These are phyloP conservation scores for Ciconia boyciana DNA, from an alignment of 2,113 vertebrate genomes.

Conservation along the genomic window DNA sequence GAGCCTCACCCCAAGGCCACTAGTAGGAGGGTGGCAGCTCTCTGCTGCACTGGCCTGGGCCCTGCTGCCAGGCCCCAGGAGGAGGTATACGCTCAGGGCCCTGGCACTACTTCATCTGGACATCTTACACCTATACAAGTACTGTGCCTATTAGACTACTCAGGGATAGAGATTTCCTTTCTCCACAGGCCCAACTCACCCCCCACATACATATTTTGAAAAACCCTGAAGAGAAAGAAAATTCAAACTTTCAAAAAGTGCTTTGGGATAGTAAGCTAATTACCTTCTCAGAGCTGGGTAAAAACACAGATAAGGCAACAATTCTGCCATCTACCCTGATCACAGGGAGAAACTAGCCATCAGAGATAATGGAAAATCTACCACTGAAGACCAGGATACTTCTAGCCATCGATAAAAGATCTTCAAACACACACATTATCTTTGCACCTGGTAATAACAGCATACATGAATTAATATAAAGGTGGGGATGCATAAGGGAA, in stretches of 20 bases:
- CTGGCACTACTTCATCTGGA: neutral
- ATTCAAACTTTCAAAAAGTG: neutral
- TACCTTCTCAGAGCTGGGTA: neutral
- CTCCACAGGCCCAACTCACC: neutral
- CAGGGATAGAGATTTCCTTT: neutral
- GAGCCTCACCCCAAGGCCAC: neutral
- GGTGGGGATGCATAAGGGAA: neutral
- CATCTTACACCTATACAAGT: neutral
- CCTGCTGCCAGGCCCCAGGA: neutral
- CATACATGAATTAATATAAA: neutral
- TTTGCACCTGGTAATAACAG: neutral
- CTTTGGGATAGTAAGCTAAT: neutral
- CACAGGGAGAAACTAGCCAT: neutral
- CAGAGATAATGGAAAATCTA: neutral
- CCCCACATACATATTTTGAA: neutral
- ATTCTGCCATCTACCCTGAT: neutral
- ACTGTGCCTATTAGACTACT: too few relatives aligned
- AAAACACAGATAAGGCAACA: neutral
- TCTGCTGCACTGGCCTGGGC: rapidly evolving
- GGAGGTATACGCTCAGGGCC: rapidly evolving
- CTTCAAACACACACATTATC: neutral
- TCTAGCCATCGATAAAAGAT: neutral
- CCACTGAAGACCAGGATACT: neutral
- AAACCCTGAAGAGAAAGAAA: neutral
- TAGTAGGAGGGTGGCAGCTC: neutral